phyloP scores from a whole-genome alignment of 2,888 invertebrate genomes.

The Brenthis hecate region DNA sequence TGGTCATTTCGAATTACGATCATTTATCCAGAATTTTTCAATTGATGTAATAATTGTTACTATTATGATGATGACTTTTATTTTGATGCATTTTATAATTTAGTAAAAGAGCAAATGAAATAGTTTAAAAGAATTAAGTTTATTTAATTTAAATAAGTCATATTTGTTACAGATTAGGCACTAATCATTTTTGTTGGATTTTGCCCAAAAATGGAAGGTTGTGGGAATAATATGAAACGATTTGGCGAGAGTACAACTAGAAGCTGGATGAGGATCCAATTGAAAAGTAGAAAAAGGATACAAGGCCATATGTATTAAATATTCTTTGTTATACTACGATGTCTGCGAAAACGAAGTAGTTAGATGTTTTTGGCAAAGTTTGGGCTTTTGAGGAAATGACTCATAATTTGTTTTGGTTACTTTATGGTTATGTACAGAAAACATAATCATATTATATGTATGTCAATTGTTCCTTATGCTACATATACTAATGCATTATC shows the following conservation, averaged over 20 bases:
- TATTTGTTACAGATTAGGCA: background rate
- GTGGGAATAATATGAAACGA: slow-evolving; percentile 18
- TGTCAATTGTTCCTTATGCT: too few relatives aligned
- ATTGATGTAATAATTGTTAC: too few relatives aligned
- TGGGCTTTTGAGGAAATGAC: slow-evolving; percentile 4
- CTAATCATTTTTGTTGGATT: slow-evolving; percentile 7
- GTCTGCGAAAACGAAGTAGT: slow-evolving; percentile 15
- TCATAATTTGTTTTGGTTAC: slow-evolving; percentile 13
- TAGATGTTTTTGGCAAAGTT: slow-evolving; percentile 22
- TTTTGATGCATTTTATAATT: too few relatives aligned
- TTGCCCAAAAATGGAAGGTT: slow-evolving; percentile 13
- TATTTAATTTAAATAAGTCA: too few relatives aligned
- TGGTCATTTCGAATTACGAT: too few relatives aligned
- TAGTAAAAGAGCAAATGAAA: too few relatives aligned
- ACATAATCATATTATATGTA: background rate
- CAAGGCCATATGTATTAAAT: slow-evolving; percentile 25
- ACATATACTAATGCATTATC: too few relatives aligned
- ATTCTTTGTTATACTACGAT: slow-evolving; percentile 19
- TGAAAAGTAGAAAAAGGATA: slow-evolving; percentile 25
- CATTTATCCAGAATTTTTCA: too few relatives aligned
- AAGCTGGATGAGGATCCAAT: slow-evolving; percentile 23
- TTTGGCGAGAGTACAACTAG: slow-evolving; percentile 28
- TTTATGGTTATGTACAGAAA: background rate
- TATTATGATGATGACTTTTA: too few relatives aligned
- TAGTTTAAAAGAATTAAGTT: too few relatives aligned